These are phyloP conservation scores for Heteronetta atricapilla DNA, from an alignment of 2,113 vertebrate genomes.

Conservation along the genomic window DNA sequence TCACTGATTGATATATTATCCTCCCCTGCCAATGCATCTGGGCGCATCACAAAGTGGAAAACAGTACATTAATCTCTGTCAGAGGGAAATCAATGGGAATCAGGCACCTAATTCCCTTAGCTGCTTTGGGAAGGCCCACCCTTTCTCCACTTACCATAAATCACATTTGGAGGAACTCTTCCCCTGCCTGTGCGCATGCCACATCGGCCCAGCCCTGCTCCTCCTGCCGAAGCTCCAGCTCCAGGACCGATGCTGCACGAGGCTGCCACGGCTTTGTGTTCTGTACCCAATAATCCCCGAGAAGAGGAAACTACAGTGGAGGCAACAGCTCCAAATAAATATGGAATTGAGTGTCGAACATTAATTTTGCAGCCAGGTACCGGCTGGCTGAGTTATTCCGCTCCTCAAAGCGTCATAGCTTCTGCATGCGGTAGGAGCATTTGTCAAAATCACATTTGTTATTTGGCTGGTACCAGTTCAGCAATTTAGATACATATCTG, in stretches of 20 bases:
- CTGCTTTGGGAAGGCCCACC: conserved; percentile 53
- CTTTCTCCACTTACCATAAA: conserved; percentile 60
- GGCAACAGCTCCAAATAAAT: not conserved
- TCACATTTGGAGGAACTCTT: conserved; percentile 42
- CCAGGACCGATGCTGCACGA: not conserved
- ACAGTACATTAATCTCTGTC: conserved; percentile 71
- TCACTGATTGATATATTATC: conserved; percentile 67
- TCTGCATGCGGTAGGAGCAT: not conserved
- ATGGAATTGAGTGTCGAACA: not conserved
- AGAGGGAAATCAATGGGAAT: conserved; percentile 68
- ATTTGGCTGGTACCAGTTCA: conserved; percentile 14
- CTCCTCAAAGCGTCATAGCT: not conserved
- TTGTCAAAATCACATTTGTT: conserved; percentile 29
- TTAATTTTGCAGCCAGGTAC: not conserved
- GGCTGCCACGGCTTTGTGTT: fast-evolving
- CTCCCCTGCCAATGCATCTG: conserved; percentile 61
- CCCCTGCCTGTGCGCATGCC: not conserved
- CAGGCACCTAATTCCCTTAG: conserved; percentile 66
- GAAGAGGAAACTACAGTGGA: not conserved
- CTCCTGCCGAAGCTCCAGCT: not conserved
- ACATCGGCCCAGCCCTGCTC: not conserved
- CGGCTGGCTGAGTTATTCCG: not conserved
- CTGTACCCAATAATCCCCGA: fast-evolving
- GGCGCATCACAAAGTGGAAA: conserved; percentile 29
- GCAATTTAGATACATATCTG: conserved; percentile 17